phyloP scores from a whole-genome alignment of 1,140 invertebrate species.

The Proctacanthus coquilletti region DNA sequence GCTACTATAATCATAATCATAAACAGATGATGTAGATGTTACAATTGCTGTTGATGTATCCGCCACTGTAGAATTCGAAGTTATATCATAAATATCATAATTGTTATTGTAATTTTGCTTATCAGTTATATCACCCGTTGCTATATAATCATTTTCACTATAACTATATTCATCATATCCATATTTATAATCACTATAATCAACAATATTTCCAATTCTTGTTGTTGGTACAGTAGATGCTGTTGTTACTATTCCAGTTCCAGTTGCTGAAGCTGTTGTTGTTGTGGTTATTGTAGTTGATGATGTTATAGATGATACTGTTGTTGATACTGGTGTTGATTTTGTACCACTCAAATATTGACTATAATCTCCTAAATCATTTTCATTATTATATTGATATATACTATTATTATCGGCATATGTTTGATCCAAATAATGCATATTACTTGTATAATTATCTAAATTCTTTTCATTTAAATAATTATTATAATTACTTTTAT shows the following conservation, averaged over 20 bases:
- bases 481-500: no score
- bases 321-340: no score
- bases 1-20: background rate
- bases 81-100: constrained; percentile 1
- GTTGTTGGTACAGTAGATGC: background rate
- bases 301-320: no score
- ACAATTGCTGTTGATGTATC: no score
- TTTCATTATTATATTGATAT: no score
- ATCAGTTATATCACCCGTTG: constrained; percentile 7
- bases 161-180: constrained; percentile 10
- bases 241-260: constrained; percentile 3
- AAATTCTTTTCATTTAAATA: no score
- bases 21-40: background rate
- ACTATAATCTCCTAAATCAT: no score
- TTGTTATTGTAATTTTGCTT: constrained; percentile 4
- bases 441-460: no score
- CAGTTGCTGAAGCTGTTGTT: constrained; percentile 3
- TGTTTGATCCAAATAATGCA: no score
- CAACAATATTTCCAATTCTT: constrained; percentile 2
- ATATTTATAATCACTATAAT: constrained; percentile 8
- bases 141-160: constrained; percentile 9
- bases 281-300: constrained; percentile 6
- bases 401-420: no score
- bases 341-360: no score
- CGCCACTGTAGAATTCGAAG: no score